phyloP scores from a whole-genome alignment of 1,140 invertebrate species.

The Drosophila punjabiensis region DNA sequence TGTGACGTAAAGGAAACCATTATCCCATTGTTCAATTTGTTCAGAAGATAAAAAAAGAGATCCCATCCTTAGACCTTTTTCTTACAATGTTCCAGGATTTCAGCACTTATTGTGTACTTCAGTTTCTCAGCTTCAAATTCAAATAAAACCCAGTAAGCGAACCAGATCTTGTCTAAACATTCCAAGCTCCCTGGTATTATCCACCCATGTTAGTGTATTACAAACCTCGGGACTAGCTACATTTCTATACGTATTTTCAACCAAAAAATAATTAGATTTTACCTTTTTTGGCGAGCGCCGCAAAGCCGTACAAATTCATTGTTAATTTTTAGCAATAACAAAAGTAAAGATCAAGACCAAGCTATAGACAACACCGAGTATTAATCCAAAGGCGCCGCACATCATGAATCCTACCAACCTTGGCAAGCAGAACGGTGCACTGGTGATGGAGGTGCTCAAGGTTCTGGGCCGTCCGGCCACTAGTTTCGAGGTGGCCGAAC shows the following conservation, averaged over 20 bases:
- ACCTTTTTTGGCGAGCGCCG: conserved; percentile 18
- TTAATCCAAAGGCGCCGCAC: too few relatives aligned
- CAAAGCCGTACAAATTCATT: conserved; percentile 45
- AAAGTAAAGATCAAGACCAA: conserved; percentile 5
- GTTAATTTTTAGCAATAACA: conserved; percentile 40
- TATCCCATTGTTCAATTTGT: conserved; percentile 2
- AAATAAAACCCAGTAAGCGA: conserved; percentile 15
- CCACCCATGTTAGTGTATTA: conserved; percentile 20
- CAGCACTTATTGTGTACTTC: background rate
- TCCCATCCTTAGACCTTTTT: background rate
- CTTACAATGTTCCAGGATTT: background rate
- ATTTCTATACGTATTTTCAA: conserved; percentile 20
- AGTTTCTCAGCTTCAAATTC: too few relatives aligned
- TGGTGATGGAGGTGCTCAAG: conserved; percentile 66
- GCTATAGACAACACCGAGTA: background rate
- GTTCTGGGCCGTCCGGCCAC: conserved; percentile 66
- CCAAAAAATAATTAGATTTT: conserved; percentile 31
- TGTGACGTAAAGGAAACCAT: background rate
- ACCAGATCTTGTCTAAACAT: background rate
- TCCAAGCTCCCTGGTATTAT: background rate
- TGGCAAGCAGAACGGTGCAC: conserved; percentile 68
- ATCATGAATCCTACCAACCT: conserved; percentile 67
- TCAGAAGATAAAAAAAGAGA: background rate
- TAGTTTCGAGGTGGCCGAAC: conserved; percentile 53
- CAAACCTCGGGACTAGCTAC: conserved; percentile 20